Evolutionary conservation across 2,797 vertebrate species (phyloP), one percentile per base, ranked within the genome.

Genomic region (Remorina albescens): DNA sequence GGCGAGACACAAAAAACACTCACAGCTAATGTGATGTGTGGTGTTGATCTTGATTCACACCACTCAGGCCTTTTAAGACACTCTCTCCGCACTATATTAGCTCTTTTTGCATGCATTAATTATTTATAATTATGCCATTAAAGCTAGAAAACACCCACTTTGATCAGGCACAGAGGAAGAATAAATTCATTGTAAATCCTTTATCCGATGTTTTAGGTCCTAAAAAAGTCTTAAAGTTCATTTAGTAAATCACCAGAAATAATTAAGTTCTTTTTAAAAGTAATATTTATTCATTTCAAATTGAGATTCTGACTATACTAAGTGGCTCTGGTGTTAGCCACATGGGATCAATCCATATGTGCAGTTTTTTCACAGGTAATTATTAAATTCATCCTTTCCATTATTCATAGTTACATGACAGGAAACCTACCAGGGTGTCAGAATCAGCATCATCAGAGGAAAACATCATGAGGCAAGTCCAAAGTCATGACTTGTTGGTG

Each of bases 11-110:
- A 58, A 69, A 41, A 23, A 57, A 8, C 13, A 19, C 19, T 23
- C 46, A 13, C 46, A 23, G 4, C 21, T 28, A 36, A 56, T 58
- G 53, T 59, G 55, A 64, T 46, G n/a, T n/a, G 30, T 67, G 23
- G 21, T 28, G 36, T 26, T 2, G 34, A 42, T 42, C 15, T 19
- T 32, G 30, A 21, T 15, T 55, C 32, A 36, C 51, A 32, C 28
- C 18, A 47, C 44, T 46, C 18, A 44, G 10, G 21, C 5, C n/a
- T 1, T 28, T 58, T 34, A 25, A 47, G 11, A 8, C 53, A 36
- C 34, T 42, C 1, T 19, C 36, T 70, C 34, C 39, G 3, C 32
- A 21, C 6, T 15, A 16, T 16, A 28, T 23, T 32, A 11, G 25
- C 28, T 69, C 26, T 19, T 65, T 55, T 44, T 53, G 28, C 2